These are phyloP conservation scores for Neopipo cinnamomea DNA, from an alignment of 2,113 vertebrate genomes.

Conservation along the genomic window DNA sequence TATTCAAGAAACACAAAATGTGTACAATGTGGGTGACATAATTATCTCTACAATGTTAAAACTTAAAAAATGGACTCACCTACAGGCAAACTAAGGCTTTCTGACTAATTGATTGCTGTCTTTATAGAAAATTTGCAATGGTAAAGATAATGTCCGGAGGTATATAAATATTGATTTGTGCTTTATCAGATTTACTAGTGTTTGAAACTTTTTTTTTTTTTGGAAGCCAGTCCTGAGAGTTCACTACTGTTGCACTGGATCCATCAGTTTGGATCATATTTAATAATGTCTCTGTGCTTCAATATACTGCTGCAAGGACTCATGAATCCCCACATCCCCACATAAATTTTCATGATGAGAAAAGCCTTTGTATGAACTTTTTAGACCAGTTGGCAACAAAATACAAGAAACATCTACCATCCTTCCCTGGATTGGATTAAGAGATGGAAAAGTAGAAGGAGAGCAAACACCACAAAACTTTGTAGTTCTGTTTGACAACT, in stretches of 20 bases:
- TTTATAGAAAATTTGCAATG: background rate
- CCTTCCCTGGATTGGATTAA: background rate
- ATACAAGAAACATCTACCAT: background rate
- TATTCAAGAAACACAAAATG: background rate
- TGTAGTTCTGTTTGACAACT: background rate
- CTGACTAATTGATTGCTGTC: background rate
- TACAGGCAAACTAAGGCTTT: background rate
- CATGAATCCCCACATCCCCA: background rate
- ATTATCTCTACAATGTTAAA: background rate
- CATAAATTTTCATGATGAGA: background rate
- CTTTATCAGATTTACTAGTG: background rate
- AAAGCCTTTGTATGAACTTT: background rate
- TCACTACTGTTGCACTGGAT: background rate
- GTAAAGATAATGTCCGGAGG: background rate
- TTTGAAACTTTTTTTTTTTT: background rate
- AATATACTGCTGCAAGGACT: background rate
- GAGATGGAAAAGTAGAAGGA: background rate
- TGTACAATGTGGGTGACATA: background rate
- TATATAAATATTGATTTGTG: background rate
- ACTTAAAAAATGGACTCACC: background rate
- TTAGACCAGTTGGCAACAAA: background rate
- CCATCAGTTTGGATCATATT: background rate
- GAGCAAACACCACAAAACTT: background rate
- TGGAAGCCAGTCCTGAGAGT: background rate
- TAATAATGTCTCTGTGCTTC: background rate